phyloP scores from a whole-genome alignment of 2,888 invertebrate genomes.

The Caenorhabditis wallacei region DNA sequence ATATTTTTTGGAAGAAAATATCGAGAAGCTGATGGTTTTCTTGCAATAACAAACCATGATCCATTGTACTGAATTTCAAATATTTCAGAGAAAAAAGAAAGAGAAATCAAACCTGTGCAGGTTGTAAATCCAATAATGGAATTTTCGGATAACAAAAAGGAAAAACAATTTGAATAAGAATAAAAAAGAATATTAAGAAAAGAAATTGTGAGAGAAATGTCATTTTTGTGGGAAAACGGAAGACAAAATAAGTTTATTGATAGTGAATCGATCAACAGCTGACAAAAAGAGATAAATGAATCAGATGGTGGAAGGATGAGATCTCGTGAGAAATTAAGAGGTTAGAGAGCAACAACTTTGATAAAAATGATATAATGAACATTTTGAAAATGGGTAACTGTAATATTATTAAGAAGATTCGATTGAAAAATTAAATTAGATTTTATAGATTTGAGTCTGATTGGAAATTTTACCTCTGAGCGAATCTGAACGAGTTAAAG shows the following conservation, averaged over 20 bases:
- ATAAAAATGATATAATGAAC: background rate
- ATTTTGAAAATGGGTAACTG: background rate
- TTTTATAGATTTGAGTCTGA: too few species aligned
- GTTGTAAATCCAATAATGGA: conserved; percentile 49
- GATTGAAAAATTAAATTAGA: too few species aligned
- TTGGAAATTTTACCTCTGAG: too few species aligned
- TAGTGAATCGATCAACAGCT: conserved; percentile 52
- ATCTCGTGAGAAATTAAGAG: conserved; percentile 21
- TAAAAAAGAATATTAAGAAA: conserved; percentile 11
- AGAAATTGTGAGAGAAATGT: conserved; percentile 7
- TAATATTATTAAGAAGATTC: too few species aligned
- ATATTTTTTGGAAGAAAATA: conserved; percentile 69
- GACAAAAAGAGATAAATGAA: conserved; percentile 36
- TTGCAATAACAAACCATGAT: conserved; percentile 75
- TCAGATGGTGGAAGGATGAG: conserved; percentile 1
- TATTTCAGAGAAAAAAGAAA: background rate
- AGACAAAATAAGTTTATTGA: conserved; percentile 30
- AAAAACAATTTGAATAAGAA: conserved; percentile 26
- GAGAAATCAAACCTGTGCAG: conserved; percentile 23
- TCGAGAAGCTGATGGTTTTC: conserved; percentile 63
- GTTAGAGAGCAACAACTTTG: background rate
- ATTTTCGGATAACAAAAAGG: conserved; percentile 61
- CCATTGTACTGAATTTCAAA: conserved; percentile 71
- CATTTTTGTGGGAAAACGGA: conserved; percentile 28
- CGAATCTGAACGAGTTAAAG: too few species aligned